phyloP scores from a whole-genome alignment of 2,113 vertebrate genomes.

The Phoxinus phoxinus region DNA sequence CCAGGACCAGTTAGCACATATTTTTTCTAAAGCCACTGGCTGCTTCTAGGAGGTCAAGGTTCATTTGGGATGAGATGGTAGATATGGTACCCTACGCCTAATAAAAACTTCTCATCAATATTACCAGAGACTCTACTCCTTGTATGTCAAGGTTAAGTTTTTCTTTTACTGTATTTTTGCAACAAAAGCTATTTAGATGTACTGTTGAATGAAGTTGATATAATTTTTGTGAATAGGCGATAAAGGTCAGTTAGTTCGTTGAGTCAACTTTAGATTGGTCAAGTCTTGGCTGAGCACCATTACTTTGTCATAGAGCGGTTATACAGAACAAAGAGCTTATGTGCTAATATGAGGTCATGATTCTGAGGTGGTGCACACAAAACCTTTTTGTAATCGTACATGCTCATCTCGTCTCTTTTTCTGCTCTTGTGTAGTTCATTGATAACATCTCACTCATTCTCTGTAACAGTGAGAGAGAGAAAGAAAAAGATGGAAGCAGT shows the following conservation, averaged over 20 bases:
- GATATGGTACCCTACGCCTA: too few species aligned
- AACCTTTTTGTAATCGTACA: neutral
- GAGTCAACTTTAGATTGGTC: neutral
- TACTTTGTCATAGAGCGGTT: neutral
- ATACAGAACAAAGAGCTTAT: neutral
- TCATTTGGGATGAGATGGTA: neutral
- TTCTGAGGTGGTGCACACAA: neutral
- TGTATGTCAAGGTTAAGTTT: neutral
- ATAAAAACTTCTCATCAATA: neutral
- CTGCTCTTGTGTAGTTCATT: neutral
- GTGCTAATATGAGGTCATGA: slow-evolving; percentile 17
- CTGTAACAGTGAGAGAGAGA: neutral
- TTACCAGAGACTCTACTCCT: neutral
- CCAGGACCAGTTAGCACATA: neutral
- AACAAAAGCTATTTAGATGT: neutral
- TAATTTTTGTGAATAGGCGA: neutral
- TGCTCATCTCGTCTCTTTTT: neutral
- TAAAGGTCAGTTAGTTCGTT: neutral
- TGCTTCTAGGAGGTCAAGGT: neutral
- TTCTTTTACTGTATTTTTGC: neutral
- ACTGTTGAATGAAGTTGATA: neutral
- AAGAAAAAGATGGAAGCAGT: neutral
- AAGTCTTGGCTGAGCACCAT: neutral
- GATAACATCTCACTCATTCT: neutral
- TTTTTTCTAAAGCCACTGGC: slow-evolving; percentile 55